These are phyloP conservation scores for Fistularia commersonii DNA, from an alignment of 2,797 vertebrate species.

Conservation along the genomic window DNA sequence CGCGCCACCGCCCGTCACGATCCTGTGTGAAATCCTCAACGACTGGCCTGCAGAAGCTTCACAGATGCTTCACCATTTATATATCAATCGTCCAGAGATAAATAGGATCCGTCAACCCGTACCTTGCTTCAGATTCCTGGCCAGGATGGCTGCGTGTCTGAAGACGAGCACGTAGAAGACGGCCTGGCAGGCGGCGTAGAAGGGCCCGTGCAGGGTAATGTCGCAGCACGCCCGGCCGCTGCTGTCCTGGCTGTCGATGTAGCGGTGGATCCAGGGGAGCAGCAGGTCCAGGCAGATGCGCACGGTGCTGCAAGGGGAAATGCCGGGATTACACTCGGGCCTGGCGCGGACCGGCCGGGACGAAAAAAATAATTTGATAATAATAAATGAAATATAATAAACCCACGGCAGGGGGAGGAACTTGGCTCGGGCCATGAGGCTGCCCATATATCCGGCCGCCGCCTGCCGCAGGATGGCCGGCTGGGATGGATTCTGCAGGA, in stretches of 20 bases:
- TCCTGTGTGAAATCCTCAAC: too few species aligned
- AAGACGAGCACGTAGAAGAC: slow-evolving; percentile 91
- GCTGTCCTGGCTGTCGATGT: slow-evolving; percentile 87
- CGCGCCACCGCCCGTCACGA: too few species aligned
- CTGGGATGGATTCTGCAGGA: slow-evolving; percentile 85
- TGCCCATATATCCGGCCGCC: slow-evolving; percentile 88
- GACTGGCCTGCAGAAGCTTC: background rate
- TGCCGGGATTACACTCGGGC: background rate
- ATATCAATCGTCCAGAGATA: background rate
- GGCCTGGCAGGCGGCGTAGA: slow-evolving; percentile 90
- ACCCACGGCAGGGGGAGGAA: slow-evolving; percentile 90
- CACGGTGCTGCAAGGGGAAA: slow-evolving; percentile 65
- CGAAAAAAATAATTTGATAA: background rate
- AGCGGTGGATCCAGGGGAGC: slow-evolving; percentile 87
- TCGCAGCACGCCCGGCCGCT: slow-evolving; percentile 85
- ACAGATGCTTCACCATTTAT: background rate
- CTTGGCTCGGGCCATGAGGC: slow-evolving; percentile 91
- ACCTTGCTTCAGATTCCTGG: slow-evolving; percentile 90
- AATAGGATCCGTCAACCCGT: background rate
- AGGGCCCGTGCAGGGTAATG: slow-evolving; percentile 85
- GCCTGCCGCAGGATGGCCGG: slow-evolving; percentile 88
- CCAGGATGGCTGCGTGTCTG: slow-evolving; percentile 85
- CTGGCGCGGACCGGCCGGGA: too few species aligned
- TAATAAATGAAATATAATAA: background rate
- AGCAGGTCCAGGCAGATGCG: slow-evolving; percentile 90